These are phyloP conservation scores for Diphyllodes magnificus DNA, from an alignment of 2,113 vertebrate species.

Conservation along the genomic window DNA sequence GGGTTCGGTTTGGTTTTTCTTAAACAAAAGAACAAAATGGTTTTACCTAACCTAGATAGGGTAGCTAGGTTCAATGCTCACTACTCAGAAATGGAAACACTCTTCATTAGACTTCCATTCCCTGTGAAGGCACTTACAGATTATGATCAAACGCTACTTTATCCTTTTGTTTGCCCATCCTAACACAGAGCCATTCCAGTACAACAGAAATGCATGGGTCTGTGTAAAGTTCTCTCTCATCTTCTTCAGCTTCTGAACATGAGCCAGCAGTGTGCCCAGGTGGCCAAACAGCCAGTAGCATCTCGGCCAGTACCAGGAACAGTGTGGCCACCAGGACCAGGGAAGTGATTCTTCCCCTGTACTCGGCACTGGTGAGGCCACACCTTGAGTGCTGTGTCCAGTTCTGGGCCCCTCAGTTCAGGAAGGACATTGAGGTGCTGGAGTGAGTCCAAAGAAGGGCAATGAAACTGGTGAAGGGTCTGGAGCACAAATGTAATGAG, in stretches of 20 bases:
- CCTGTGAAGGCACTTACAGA: not conserved
- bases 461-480: not conserved
- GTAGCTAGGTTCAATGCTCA: not conserved
- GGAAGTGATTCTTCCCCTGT: not conserved
- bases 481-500: not conserved
- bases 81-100: not conserved
- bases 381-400: rapidly evolving
- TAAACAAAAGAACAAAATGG: not conserved
- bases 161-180: not conserved
- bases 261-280: not conserved
- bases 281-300: not conserved
- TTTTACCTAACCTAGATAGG: not conserved
- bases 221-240: not conserved
- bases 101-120: not conserved
- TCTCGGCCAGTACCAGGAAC: not conserved
- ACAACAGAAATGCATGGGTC: not conserved
- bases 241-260: not conserved
- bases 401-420: not conserved
- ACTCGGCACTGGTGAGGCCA: not conserved
- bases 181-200: not conserved
- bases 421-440: not conserved
- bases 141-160: not conserved
- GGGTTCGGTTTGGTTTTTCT: not conserved
- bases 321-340: not conserved
- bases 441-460: not conserved